These are phyloP conservation scores for Turnix velox DNA, from an alignment of 2,113 vertebrate genomes.

Conservation along the genomic window DNA sequence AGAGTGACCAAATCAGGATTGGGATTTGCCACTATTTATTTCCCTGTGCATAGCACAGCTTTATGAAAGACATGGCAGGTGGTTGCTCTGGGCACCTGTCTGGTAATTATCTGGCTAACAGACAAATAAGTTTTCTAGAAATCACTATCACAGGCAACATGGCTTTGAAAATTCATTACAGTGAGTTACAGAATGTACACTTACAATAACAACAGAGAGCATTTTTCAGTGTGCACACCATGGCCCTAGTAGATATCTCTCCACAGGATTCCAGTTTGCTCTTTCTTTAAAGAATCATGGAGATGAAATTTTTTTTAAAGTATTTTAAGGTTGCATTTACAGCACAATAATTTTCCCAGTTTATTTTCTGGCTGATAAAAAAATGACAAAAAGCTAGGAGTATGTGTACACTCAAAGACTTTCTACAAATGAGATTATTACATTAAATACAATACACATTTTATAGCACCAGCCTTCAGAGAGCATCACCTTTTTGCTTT, in stretches of 20 bases:
- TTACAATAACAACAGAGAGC: background rate
- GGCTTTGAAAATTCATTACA: slow-evolving; percentile 11
- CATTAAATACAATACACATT: background rate
- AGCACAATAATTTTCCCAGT: background rate
- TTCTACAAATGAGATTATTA: background rate
- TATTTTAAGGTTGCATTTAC: background rate
- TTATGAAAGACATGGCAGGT: slow-evolving; percentile 24
- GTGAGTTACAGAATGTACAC: background rate
- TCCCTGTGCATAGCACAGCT: background rate
- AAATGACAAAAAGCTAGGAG: background rate
- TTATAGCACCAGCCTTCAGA: background rate
- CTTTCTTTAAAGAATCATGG: background rate
- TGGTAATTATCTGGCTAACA: slow-evolving; percentile 38
- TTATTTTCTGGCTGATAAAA: background rate
- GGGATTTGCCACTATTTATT: background rate
- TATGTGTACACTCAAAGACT: background rate
- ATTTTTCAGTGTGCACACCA: background rate
- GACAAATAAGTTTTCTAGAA: slow-evolving; percentile 2
- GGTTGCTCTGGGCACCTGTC: slow-evolving; percentile 4
- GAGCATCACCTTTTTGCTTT: background rate
- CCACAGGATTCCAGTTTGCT: background rate
- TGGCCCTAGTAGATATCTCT: background rate
- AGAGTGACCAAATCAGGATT: background rate
- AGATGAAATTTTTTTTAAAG: background rate
- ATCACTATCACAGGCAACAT: background rate